Evolutionary conservation across 2,797 vertebrate species (phyloP).

Genomic region (Diplodus sargus): DNA sequence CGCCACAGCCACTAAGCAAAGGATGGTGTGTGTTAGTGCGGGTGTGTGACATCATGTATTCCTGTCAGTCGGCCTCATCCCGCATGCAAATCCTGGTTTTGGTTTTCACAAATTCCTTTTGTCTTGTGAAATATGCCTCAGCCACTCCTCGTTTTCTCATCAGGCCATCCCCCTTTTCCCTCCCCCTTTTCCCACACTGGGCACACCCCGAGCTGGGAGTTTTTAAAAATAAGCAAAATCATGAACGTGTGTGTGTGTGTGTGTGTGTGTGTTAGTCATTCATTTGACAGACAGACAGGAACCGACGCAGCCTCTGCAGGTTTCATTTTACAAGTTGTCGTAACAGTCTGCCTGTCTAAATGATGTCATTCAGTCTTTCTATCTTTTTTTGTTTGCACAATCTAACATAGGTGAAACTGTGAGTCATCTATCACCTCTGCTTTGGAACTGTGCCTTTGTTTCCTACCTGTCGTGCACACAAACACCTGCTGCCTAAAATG

Average conservation of each 20-base stretch:
- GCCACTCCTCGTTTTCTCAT: constrained; percentile 71
- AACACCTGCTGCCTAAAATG: constrained; percentile 50
- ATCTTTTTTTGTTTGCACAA: constrained; percentile 18
- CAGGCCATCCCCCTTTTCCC: constrained; percentile 43
- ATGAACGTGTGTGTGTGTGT: not conserved
- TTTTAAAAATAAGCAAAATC: constrained; percentile 10
- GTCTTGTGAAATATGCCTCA: constrained; percentile 51
- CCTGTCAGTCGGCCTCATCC: constrained; percentile 39
- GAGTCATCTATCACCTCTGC: constrained; percentile 39
- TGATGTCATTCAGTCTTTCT: constrained; percentile 37
- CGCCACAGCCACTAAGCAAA: constrained; percentile 25
- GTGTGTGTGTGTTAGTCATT: constrained; percentile 50
- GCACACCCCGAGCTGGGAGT: constrained; percentile 42
- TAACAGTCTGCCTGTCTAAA: constrained; percentile 20
- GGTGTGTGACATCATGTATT: constrained; percentile 62
- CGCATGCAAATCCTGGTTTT: constrained; percentile 64
- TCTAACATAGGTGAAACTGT: constrained; percentile 55
- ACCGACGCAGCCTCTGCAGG: not conserved
- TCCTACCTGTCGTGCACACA: not conserved
- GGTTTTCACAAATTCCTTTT: constrained; percentile 52
- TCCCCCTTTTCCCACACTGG: constrained; percentile 54
- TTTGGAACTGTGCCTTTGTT: constrained; percentile 1
- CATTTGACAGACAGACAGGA: constrained; percentile 5
- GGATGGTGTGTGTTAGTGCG: constrained; percentile 20
- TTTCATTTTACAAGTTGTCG: constrained; percentile 21